These are phyloP conservation scores for Acleris emargana DNA, from an alignment of 2,888 invertebrate species.

Conservation along the genomic window DNA sequence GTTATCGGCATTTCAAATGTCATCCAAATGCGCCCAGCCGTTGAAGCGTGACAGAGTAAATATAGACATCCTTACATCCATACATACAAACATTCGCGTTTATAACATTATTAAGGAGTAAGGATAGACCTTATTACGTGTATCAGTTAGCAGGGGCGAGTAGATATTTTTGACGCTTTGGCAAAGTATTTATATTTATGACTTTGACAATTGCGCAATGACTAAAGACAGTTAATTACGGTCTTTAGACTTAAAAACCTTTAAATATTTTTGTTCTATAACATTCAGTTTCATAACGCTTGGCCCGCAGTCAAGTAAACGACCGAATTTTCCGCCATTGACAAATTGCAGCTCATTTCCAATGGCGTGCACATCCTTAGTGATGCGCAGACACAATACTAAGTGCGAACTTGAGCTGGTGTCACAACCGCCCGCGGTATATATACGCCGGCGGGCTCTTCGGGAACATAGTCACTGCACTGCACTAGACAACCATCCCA, in stretches of 20 bases:
- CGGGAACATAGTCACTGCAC: slow-evolving; percentile 72
- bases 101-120: too few relatives aligned
- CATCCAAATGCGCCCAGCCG: too few relatives aligned
- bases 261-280: slow-evolving; percentile 28
- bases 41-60: too few relatives aligned
- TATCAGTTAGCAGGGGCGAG: too few relatives aligned
- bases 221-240: slow-evolving; percentile 15
- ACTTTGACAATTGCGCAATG: too few relatives aligned
- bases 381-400: slow-evolving; percentile 73
- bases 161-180: too few relatives aligned
- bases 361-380: slow-evolving; percentile 76
- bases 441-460: slow-evolving; percentile 64
- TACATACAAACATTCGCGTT: too few relatives aligned
- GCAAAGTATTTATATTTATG: too few relatives aligned
- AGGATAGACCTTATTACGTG: too few relatives aligned
- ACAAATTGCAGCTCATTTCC: slow-evolving; percentile 77
- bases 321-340: slow-evolving; percentile 75
- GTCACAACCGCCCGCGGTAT: slow-evolving; percentile 67
- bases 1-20: too few relatives aligned
- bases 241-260: too few relatives aligned
- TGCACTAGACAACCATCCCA: slow-evolving; percentile 59
- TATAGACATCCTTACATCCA: too few relatives aligned
- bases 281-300: slow-evolving; percentile 60
- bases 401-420: slow-evolving; percentile 69
- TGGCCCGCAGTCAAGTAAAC: slow-evolving; percentile 75